Base-by-base conservation (phyloP, 1,140 invertebrate species). In the Cotesia typhae region DNA sequence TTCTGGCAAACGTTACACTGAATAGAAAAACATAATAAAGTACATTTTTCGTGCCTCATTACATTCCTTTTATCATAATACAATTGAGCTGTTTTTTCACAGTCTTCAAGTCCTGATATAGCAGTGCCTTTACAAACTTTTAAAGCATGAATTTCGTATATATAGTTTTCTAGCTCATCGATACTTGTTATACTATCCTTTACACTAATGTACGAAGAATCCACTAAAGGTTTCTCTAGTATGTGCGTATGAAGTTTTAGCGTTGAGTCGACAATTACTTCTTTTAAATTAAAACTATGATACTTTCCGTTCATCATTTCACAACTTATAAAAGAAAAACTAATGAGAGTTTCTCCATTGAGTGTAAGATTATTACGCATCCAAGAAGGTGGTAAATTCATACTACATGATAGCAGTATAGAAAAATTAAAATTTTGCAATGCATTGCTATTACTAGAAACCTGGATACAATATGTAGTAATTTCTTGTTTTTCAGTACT, bases 231-330 rank as follows among this genome's bases (percentile, higher is more conserved):
- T 28, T 28, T 17, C 28, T 60, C 57, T 10, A 60, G 28, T 17
- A 60, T 20, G 28, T 17, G n/a, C 0, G 20, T 28, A 60, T 60
- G 28, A 2, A 60, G 17, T 60, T 60, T 4, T 60, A 60, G 37
- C 0, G 14, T 60, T 60, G 57, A 20, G 10, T 60, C 57, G 0
- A 60, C 57, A 28, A 60, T 60, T 5, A 60, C 57, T 60, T 60
- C 57, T 60, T 60, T 60, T 10, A 60, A 10, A 60, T 60, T 60
- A 28, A 20, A 60, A 60, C 12, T 60, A 60, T 14, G 37, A 35
- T 20, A 60, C 10, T 28, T 17, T 20, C 57, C 57, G 3, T 35
- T 10, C 0, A 20, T 37, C 14, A 60, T 20, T 60, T 60, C 20
- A 3, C 17, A 20, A 0, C 4, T 20, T 17, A 60, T 1, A 35